A percentile compares a stretch with the other conserved stretches of the same genome.
Conservation (phyloP, 2,888 invertebrate species). For the Ceramica pisi region DNA sequence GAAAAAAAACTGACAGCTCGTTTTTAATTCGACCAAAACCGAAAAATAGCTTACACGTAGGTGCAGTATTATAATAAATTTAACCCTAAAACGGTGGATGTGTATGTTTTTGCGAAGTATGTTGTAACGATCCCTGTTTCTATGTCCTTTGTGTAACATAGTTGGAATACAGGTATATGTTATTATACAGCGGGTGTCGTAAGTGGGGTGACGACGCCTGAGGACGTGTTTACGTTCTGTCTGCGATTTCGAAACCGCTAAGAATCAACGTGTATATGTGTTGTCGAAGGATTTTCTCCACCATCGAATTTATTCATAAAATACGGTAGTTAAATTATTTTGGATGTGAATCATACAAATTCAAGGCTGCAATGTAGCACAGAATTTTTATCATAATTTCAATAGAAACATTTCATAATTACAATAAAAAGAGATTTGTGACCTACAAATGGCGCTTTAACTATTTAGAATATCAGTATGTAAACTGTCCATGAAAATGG, state of each 20-base stretch:
- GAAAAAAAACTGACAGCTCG: conserved; percentile 19
- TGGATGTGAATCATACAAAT: conserved; percentile 8
- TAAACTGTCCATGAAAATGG: too few species aligned
- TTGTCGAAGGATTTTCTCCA: conserved; percentile 63
- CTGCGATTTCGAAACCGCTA: conserved; percentile 72
- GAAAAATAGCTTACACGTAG: neutral
- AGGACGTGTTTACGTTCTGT: conserved; percentile 70
- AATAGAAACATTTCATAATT: too few species aligned
- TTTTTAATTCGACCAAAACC: conserved; percentile 16
- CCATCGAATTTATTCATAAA: conserved; percentile 27
- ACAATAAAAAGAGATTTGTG: too few species aligned
- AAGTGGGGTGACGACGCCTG: conserved; percentile 66
- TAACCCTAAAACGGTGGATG: neutral
- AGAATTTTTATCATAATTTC: conserved; percentile 12
- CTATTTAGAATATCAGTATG: too few species aligned
- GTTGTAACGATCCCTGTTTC: conserved; percentile 41
- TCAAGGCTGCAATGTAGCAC: conserved; percentile 9
- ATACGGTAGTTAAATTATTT: conserved; percentile 31
- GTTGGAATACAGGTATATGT: conserved; percentile 65
- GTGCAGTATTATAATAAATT: conserved; percentile 1
- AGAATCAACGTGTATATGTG: conserved; percentile 61
- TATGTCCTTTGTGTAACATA: conserved; percentile 50
- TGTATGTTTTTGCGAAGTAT: conserved; percentile 13
- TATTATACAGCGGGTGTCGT: conserved; percentile 68
- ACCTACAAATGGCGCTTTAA: too few species aligned